These are phyloP conservation scores for Dicrurus megarhynchus DNA, from an alignment of 2,113 vertebrate genomes.

Conservation along the genomic window DNA sequence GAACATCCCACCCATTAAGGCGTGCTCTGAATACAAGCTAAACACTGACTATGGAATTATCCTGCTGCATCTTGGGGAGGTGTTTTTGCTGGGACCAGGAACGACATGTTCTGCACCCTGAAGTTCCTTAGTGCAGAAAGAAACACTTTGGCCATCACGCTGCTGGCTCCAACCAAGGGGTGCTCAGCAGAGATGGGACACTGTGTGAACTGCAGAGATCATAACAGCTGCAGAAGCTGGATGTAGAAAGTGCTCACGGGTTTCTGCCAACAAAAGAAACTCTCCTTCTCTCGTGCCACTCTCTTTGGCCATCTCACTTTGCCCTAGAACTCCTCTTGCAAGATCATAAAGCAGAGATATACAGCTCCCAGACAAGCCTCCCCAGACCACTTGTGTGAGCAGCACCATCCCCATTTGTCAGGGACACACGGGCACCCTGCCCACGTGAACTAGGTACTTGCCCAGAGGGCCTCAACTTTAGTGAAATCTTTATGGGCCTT, in stretches of 20 bases:
- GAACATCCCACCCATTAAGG: not conserved
- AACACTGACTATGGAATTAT: not conserved
- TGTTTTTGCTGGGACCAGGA: not conserved
- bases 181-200: not conserved
- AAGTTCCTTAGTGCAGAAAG: not conserved
- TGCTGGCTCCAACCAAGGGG: not conserved
- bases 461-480: conserved; percentile 46
- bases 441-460: not conserved
- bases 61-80: not conserved
- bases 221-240: not conserved
- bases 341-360: not conserved
- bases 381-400: not conserved
- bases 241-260: not conserved
- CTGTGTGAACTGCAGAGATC: not conserved
- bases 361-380: not conserved
- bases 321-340: not conserved
- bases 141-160: not conserved
- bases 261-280: not conserved
- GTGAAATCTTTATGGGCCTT: conserved; percentile 55
- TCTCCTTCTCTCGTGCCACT: not conserved
- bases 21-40: not conserved
- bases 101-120: rapidly evolving
- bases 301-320: not conserved
- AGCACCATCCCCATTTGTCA: conserved; percentile 8
- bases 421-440: not conserved